These are phyloP conservation scores for Melinaea menophilus DNA, from an alignment of 2,888 invertebrate genomes.

Conservation along the genomic window DNA sequence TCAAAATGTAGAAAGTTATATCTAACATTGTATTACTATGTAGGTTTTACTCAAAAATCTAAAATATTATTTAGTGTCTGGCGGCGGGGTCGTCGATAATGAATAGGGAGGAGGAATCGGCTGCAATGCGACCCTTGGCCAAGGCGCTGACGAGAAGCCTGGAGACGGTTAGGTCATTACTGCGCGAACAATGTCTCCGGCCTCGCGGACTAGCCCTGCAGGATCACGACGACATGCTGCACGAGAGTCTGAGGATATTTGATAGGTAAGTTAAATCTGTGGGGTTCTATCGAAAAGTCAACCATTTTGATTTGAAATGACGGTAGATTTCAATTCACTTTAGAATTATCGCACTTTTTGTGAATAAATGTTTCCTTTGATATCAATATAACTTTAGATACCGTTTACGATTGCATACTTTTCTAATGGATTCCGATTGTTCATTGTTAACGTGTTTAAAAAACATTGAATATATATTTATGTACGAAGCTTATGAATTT, in stretches of 20 bases:
- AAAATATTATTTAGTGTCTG: slow-evolving; percentile 82
- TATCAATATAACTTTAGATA: too few relatives aligned
- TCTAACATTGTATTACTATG: neutral
- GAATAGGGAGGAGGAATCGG: slow-evolving; percentile 97
- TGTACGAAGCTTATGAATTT: too few relatives aligned
- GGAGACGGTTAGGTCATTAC: slow-evolving; percentile 92
- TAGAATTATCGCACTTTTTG: too few relatives aligned
- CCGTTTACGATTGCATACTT: too few relatives aligned
- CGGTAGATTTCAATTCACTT: too few relatives aligned
- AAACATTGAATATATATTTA: too few relatives aligned
- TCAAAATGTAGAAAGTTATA: too few relatives aligned
- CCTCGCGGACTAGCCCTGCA: slow-evolving; percentile 77
- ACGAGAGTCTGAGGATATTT: slow-evolving; percentile 91
- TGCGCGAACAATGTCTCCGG: slow-evolving; percentile 91
- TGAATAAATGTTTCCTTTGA: too few relatives aligned
- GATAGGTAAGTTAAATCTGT: slow-evolving; percentile 73
- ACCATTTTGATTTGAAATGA: too few relatives aligned
- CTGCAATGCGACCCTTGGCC: slow-evolving; percentile 96
- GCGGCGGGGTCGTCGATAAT: slow-evolving; percentile 99
- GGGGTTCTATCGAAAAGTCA: too few relatives aligned
- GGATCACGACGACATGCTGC: slow-evolving; percentile 83
- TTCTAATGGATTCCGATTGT: too few relatives aligned
- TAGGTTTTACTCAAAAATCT: neutral
- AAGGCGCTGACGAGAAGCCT: slow-evolving; percentile 97
- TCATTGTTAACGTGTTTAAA: too few relatives aligned